Conservation (phyloP, 1,140 invertebrate species). For the Nephila pilipes region DNA sequence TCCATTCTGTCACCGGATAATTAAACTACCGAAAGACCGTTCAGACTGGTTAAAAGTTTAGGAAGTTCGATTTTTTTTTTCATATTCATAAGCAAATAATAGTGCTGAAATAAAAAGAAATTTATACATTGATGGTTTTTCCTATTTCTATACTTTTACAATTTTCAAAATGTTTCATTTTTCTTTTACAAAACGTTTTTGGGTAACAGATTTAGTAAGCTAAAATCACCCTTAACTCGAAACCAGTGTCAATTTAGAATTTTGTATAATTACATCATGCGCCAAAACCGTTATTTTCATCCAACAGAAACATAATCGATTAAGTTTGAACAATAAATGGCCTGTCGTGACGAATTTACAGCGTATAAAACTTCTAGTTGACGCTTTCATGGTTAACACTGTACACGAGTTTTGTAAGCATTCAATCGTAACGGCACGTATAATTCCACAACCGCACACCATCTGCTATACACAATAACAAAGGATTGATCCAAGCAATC, state of each 20-base stretch:
- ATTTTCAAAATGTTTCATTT: no score
- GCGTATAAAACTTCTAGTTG: constrained; percentile 60
- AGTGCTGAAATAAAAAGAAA: no score
- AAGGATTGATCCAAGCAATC: constrained; percentile 38
- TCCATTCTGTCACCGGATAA: no score
- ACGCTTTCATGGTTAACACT: constrained; percentile 64
- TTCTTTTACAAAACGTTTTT: no score
- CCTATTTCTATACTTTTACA: no score
- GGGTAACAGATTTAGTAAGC: no score
- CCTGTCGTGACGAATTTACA: constrained; percentile 39
- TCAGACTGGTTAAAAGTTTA: no score
- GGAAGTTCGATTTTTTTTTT: no score
- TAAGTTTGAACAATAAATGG: constrained; percentile 45
- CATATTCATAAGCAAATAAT: no score
- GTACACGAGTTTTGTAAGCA: constrained; percentile 16
- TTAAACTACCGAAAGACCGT: no score
- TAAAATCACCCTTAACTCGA: no score
- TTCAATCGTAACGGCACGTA: constrained; percentile 53
- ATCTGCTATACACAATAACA: constrained; percentile 41
- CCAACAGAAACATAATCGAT: constrained; percentile 40
- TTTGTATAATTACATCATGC: neutral
- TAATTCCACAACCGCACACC: constrained; percentile 31
- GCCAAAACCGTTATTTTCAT: neutral
- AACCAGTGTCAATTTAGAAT: neutral
- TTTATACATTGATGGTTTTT: no score